Evolutionary conservation across 2,888 invertebrate species (phyloP), one percentile per base, ranked within the genome.

Genomic region (Tetropium fuscum): DNA sequence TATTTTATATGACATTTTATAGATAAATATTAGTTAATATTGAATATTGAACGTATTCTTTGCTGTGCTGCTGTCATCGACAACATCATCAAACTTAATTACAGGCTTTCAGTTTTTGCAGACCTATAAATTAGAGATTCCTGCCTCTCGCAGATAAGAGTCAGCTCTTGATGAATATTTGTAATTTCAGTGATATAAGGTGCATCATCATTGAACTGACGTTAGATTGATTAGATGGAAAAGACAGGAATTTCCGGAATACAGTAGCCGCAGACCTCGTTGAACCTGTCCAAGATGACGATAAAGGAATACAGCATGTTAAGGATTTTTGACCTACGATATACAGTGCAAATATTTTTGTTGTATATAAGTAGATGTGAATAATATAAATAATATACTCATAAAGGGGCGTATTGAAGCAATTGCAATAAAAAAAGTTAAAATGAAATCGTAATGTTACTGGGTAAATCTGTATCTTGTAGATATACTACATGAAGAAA

Each of bases 141-240:
- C 51, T 43, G 38, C 10, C 55, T 20, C 10, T 10, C 20, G 11
- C 22, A 47, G 32, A 57, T 41, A 43, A 36, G 51, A 11, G 13
- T 10, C 16, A 20, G 34, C 51, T 49, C 49, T n/a, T n/a, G 64
- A 68, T 66, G 66, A 66, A 68, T 68, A 53, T 60, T 51, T 58
- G 62, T 60, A 66, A 68, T 68, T 68, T 66, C 61, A 51, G 58
- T 65, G 64, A 68, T 66, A 64, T 63, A 66, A 66, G 58, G 68
- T 64, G 58, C 45, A 56, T 48, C 62, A 62, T 54, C 62, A 62
- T 60, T 58, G 56, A 22, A 45, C 43, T 59, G 62, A 40, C 49
- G 60, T 60, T 44, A 30, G 64, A 61, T 64, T 68, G 68, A 68
- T 68, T 68, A 13, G 32, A 32, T 32, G 32, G 32, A 32, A 61